Base-by-base conservation (phyloP, 2,888 invertebrate species). In the Leptopilina drosophilae region DNA sequence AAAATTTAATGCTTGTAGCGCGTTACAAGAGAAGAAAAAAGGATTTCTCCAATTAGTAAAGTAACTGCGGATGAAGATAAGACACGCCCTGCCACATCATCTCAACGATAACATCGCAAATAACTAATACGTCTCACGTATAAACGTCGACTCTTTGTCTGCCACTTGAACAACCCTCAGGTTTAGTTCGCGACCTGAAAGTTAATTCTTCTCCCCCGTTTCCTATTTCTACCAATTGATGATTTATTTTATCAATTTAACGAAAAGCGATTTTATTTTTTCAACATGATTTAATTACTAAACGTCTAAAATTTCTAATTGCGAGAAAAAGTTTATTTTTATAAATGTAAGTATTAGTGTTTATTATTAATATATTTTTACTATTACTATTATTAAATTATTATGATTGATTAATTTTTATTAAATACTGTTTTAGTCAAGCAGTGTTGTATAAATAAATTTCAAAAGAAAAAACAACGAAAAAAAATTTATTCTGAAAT, bases 11-110 rank as follows among this genome's bases (percentile, higher is more conserved):
- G 85, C 85, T 86, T 80, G 84, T 81, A 80, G 20, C 20, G 11
- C 49, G 75, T 81, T 80, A 78, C 82, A 83, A 80, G 80, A 75
- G 82, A 78, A 80, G 80, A 85, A 88, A 87, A 89, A 88, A 46
- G 9, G 85, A 89, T 89, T 89, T 88, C 85, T 88, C 88, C 88
- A 89, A 90, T 90, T 89, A 90, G 88, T 78, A 82, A 82, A 87
- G 87, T 86, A 85, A 85, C 83, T 75, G 73, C 33, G 81, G 86
- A 87, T 85, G 83, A 76, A 87, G 89, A 89, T 89, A 88, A 88
- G 88, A 87, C 89, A 89, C 87, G 87, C 85, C 85, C 82, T 82
- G 33, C 33, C 33, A 83, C 83, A 82, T 81, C 80, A 77, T 77
- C 78, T 79, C 66, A 77, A 77, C 80, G 88, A 88, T 88, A 88